Base-by-base conservation (phyloP, 2,797 vertebrate species). In the Sebastolobus altivelis region DNA sequence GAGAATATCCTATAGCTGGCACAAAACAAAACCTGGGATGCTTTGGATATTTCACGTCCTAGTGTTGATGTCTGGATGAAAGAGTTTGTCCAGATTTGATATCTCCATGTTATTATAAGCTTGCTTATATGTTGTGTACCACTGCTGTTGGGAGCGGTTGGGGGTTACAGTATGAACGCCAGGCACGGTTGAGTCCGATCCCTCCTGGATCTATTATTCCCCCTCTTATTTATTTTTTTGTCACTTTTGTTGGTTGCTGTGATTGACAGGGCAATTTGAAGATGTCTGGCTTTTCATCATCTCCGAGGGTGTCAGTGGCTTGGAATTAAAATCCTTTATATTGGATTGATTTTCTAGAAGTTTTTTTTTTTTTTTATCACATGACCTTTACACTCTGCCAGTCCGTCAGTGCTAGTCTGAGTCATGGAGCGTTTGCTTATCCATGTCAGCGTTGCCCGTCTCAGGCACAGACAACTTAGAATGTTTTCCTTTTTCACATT, bases 221-320 rank as follows among this genome's bases (percentile, higher is more conserved):
- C 56, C 8, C 27, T 79, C 70, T 83, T 85, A 87, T 91, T 87
- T 91, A 81, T 88, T 93, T 93, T 93, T 43, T 80, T 86, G 72
- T 84, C 77, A 33, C 86, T 90, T 94, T 86, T 90, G 78, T 86
- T 84, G 86, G 88, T 81, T 83, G 77, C 12, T 6, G 70, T 95
- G 95, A 96, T 94, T 95, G 95, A 96, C 95, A 94, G 89, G 86
- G 89, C 93, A 95, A 96, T 96, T 95, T 95, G 88, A 86, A 87
- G 91, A 92, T 93, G 89, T 91, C 89, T 84, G 86, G 84, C 86
- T 92, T 94, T 93, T 93, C 94, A 88, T 94, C 91, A 90, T 91
- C 75, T 88, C 85, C 79, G 73, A 83, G 69, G 88, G 82, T 95
- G 92, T 95, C 93, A 91, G 80, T 92, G 86, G 81, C 87, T 87